These are phyloP conservation scores for Antennarius maculatus DNA, from an alignment of 2,797 vertebrate species.

Conservation along the genomic window DNA sequence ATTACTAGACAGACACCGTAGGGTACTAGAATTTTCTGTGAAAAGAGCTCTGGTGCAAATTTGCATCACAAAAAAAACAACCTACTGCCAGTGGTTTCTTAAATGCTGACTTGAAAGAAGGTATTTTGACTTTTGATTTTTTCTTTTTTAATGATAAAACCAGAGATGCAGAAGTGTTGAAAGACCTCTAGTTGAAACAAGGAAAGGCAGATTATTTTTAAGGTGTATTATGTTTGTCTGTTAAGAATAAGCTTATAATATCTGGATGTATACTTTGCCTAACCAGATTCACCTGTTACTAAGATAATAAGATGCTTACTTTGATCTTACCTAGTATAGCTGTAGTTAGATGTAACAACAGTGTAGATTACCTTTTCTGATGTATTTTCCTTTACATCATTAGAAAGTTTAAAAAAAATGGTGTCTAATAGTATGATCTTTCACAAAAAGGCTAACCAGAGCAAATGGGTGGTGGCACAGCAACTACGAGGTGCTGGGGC, in stretches of 20 bases:
- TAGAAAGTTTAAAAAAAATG: too few relatives aligned
- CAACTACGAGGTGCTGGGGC: conserved; percentile 33
- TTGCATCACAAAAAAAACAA: conserved; percentile 20
- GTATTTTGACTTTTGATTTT: conserved; percentile 12
- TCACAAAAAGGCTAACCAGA: conserved; percentile 9
- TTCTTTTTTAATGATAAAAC: background rate
- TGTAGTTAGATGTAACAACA: background rate
- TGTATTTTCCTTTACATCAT: too few relatives aligned
- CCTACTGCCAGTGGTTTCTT: conserved; percentile 7
- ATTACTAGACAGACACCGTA: conserved; percentile 33
- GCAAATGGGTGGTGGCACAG: conserved; percentile 33
- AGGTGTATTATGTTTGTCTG: conserved; percentile 5
- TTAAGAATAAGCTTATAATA: conserved; percentile 16
- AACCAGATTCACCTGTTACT: conserved; percentile 24
- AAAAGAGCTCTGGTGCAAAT: conserved; percentile 32
- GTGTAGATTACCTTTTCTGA: too few relatives aligned
- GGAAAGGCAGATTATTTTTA: conserved; percentile 11
- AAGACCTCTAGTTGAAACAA: conserved; percentile 1
- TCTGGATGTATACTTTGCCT: conserved; percentile 26
- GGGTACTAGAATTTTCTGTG: conserved; percentile 23
- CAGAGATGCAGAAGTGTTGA: background rate
- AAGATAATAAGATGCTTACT: conserved; percentile 18
- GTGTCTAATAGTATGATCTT: too few relatives aligned
- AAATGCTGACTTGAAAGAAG: conserved; percentile 22
- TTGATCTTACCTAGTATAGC: background rate